Percentiles rank a stretch among this genome's conserved stretches.
Conservation (phyloP, 1,140 invertebrate species). For the Trichonephila inaurata region DNA sequence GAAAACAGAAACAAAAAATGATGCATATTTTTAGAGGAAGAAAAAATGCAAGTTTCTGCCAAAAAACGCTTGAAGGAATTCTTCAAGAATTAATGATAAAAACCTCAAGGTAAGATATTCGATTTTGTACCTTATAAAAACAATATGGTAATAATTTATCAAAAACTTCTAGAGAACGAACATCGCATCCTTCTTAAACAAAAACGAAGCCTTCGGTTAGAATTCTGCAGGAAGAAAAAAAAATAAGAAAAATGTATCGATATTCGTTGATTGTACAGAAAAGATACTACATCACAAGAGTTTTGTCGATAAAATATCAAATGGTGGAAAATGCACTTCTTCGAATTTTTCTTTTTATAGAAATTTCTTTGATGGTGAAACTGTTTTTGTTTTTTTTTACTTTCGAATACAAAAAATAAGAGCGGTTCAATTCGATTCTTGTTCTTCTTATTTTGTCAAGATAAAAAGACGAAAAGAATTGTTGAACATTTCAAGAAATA, state of each 20-base stretch:
- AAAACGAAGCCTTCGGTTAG: neutral
- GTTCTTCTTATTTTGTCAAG: neutral
- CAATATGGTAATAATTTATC: slow-evolving; percentile 45
- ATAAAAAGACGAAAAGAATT: neutral
- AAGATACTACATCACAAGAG: slow-evolving; percentile 27
- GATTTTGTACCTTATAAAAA: slow-evolving; percentile 15
- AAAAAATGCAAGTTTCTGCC: neutral
- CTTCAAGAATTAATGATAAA: slow-evolving; percentile 41
- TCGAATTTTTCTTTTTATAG: slow-evolving; percentile 2
- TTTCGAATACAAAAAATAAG: neutral
- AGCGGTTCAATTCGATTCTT: neutral
- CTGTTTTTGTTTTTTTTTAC: neutral
- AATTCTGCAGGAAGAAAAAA: neutral
- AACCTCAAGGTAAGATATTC: neutral
- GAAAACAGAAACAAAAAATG: neutral
- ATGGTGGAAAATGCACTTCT: slow-evolving; percentile 24
- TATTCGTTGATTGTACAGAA: slow-evolving; percentile 37
- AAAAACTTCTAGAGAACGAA: neutral
- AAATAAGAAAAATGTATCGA: neutral
- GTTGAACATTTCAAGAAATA: neutral
- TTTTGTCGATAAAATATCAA: slow-evolving; percentile 18
- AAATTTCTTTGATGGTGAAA: slow-evolving; percentile 1
- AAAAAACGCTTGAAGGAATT: slow-evolving; percentile 4
- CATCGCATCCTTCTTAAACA: neutral
- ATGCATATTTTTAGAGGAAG: neutral